Base-by-base conservation (phyloP, 2,113 vertebrate species). In the Nothocercus nigrocapillus region DNA sequence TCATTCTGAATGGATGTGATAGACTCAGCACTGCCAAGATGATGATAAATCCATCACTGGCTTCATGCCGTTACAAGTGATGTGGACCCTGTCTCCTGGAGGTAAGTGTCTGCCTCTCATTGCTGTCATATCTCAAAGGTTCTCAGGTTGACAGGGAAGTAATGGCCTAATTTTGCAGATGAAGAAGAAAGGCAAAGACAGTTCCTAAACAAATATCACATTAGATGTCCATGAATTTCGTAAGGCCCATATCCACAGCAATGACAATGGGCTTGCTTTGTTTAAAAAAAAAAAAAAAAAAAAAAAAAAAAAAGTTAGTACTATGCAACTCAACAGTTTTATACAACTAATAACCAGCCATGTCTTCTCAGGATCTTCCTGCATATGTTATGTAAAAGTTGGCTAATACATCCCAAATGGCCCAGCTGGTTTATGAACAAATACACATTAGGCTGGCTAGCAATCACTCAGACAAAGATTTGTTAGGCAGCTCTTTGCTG, bases 401-500 rank as follows among this genome's bases (percentile, higher is more conserved):
- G 72, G 28, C 36, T 94, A 85, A 96, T 77, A 51, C 11, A 54
- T 81, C 51, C 73, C 90, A 93, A 89, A 94, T 75, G 62, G 67
- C 90, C 56, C 82, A 82, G 85, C 44, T 91, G 72, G n/a, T 96
- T 94, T 90, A 85, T 81, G 82, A 88, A 44, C 53, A 83, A 81
- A 76, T n/a, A n/a, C 44, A 66, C 74, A 76, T 89, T 84, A 90
- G 34, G 59, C 68, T 95, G 91, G 78, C 79, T 88, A 91, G 79
- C 80, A 94, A 90, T 90, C 80, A 81, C 90, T 94, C 80, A 91
- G 69, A 75, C 89, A 76, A 88, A 88, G 47, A 3, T 45, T 88
- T 84, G 82, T 91, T 88, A 81, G 30, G 45, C 76, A 82, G 80
- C 44, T 63, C 47, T 88, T 91, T 5, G 3, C 49, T 49, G 49